Evolutionary conservation across 2,888 invertebrate species (phyloP), one percentile per base, ranked within the genome.

Genomic region (Noctua pronuba): DNA sequence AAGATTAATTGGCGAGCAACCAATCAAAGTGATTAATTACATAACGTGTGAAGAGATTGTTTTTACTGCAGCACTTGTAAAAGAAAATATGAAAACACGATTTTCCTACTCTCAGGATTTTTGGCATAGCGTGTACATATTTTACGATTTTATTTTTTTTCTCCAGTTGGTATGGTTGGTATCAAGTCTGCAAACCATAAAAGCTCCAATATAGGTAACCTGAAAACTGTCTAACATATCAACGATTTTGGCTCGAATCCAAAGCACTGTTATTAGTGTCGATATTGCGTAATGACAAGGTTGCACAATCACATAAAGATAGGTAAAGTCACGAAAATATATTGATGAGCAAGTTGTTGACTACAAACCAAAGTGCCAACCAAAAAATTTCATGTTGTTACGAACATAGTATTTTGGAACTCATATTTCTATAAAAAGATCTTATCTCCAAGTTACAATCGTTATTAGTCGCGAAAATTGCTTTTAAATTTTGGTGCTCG

Each of bases 1-100:
- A 76, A 76, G 31, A 77, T 85, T 86, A 80, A 86, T 85, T 77
- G 38, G 60, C 44, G n/a, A 62, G 49, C 24, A 68, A 73, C 80
- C 71, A 80, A 79, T 83, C 73, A 75, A 74, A 49, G 62, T 69
- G 21, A 52, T 44, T 77, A 82, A 77, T 83, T 83, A 55, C 62
- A 16, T 60, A 24, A 67, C 31, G 8, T 28, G 21, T 0, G 21
- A 55, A 60, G n/a, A 3, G 3, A 31, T 58, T 35, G 38, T 83
- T 69, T 82, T 35, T 31, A 65, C 11, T 52, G 31, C 18, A 28
- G 18, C 35, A 41, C 24, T 28, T 28, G 3, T 58, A n/a, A 1
- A 41, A 28, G 41, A 41, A 35, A 68, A 65, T 44, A 28, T 58
- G 64, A 41, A 49, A 67, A 41, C 18, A n/a, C 2, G 5, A 24